phyloP scores from a whole-genome alignment of 2,888 invertebrate genomes.

The Dilophus febrilis region DNA sequence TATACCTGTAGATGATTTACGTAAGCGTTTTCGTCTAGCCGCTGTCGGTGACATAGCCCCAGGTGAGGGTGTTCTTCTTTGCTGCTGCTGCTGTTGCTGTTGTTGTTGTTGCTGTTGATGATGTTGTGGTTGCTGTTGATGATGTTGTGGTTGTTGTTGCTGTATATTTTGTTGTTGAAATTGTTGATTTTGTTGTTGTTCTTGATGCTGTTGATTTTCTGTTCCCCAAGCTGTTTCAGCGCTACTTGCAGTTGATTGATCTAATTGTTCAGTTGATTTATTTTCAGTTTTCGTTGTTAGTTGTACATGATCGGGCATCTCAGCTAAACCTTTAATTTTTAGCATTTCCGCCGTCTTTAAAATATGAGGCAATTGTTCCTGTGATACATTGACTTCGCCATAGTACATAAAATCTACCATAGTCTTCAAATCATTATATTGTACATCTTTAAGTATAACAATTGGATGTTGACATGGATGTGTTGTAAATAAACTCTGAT shows the following conservation, averaged over 20 bases:
- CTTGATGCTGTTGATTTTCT: conserved; percentile 32
- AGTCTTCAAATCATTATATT: conserved; percentile 66
- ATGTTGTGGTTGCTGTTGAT: conserved; percentile 41
- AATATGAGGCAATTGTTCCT: conserved; percentile 66
- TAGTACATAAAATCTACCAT: conserved; percentile 89
- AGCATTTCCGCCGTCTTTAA: conserved; percentile 70
- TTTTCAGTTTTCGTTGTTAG: conserved; percentile 55
- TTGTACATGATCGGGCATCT: conserved; percentile 65
- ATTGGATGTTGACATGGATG: conserved; percentile 82
- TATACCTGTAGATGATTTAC: conserved; percentile 45
- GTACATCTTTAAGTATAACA: conserved; percentile 76
- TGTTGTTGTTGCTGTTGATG: conserved; percentile 40
- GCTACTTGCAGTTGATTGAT: conserved; percentile 32
- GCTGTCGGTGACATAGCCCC: conserved; percentile 50
- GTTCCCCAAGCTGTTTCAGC: conserved; percentile 37
- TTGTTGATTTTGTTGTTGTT: conserved; percentile 38
- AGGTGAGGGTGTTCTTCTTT: conserved; percentile 16
- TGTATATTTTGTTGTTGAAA: conserved; percentile 34
- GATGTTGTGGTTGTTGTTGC: conserved; percentile 20
- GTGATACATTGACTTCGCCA: conserved; percentile 81
- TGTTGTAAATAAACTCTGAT: conserved; percentile 59
- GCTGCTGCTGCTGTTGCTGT: conserved; percentile 26
- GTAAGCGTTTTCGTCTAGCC: conserved; percentile 37
- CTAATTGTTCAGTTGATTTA: conserved; percentile 32
- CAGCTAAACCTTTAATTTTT: conserved; percentile 76